Base-by-base conservation (phyloP, 2,113 vertebrate species). In the Nicator chloris region DNA sequence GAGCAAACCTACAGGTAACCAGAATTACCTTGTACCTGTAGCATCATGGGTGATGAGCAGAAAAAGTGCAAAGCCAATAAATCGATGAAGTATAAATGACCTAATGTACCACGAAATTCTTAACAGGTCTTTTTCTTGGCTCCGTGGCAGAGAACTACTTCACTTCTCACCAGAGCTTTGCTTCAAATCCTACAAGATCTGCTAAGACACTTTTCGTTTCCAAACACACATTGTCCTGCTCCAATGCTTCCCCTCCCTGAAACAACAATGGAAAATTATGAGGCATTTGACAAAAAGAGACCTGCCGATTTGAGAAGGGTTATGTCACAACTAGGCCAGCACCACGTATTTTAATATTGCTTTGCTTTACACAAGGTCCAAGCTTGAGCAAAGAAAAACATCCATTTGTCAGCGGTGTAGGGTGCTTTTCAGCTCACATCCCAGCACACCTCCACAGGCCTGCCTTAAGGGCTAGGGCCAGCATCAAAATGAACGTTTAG, bases 61-160 rank as follows among this genome's bases (percentile, higher is more conserved):
- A 78, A 44, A 65, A 56, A 21, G 13, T 35, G 50, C 15, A 83
- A 65, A 83, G 23, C 11, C 2, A 17, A 70, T 56, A 75, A 61
- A 89, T 28, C 27, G n/a, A 24, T 75, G 8, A 70, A 64, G 31
- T 44, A 35, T 44, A 68, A 78, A 77, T 23, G 11, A 56, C 28
- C 42, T 51, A 23, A 56, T 13, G 42, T 15, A 19, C 47, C 45
- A n/a, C 5, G 17, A 19, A 75, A 35, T 11, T 47, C 70, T 54
- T 45, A 66, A 42, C 20, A 54, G 31, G 37, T 37, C 33, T 79
- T 90, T 50, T 70, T 20, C 60, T 79, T 65, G 63, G 12, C 42
- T 85, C 47, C 0, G 0, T 3, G 2, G 50, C 24, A 78, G n/a
- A 53, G 9, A 28, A 66, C 24, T 44, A 40, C 15, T 15, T 61